Base-by-base conservation (phyloP, 2,797 vertebrate genomes). In the Denticeps clupeoides region DNA sequence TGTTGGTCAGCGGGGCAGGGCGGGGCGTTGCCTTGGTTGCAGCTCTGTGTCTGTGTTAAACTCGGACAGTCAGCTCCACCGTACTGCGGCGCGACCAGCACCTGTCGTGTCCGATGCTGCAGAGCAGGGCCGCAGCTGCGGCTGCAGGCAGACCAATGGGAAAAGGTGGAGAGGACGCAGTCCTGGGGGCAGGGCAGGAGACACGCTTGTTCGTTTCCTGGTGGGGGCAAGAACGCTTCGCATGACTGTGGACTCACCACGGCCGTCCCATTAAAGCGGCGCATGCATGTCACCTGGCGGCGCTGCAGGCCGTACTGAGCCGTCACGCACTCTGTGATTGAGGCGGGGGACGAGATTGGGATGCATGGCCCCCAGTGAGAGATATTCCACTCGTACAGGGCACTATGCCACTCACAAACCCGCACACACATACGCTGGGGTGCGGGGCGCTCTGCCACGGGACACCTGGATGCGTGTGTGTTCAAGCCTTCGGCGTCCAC, bases 401-500 rank as follows among this genome's bases (percentile, higher is more conserved):
- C 82, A 7, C 77, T 64, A 63, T 88, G 87, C 85, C 86, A 87
- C 55, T 87, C 79, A 9, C 88, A 90, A 51, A 85, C 79, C 22
- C 79, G 81, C 59, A 88, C 86, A 60, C 88, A 90, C 40, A 64
- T 70, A 46, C 78, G 72, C 55, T 86, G 83, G 61, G 59, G 77
- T 7, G 78, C 70, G 0, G 88, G 88, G 2, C 73, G 81, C 41
- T 69, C 69, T 31, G 42, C 66, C 27, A 74, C 76, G 26, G 79
- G 62, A 18, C 88, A 90, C 62, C 80, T 84, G 1, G 81, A 77
- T 49, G 76, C 71, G 58, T 78, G 84, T 0, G 85, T 81, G 0
- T 81, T 86, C 88, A 87, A 87, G 41, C 86, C 86, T 59, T 88
- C 84, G 0, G 64, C 28, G 53, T 89, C 86, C 40, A 82, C 70